A percentile compares a stretch with the other conserved stretches of the same genome.
Evolutionary conservation across 2,113 vertebrate genomes (phyloP).

Genomic region (Micronycteris hirsuta): DNA sequence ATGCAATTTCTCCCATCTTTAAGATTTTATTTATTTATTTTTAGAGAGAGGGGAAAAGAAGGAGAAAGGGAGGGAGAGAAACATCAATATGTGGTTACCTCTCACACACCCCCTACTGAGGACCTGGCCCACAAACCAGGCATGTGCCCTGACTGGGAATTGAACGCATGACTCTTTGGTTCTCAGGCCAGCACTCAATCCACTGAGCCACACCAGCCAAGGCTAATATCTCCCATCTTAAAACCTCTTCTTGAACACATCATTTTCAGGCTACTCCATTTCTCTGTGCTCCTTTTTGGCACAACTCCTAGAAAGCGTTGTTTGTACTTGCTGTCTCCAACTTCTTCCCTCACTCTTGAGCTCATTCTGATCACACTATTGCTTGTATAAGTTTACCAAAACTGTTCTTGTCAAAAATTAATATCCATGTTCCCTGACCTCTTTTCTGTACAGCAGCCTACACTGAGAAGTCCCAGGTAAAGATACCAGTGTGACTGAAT

Average conservation of each 20-base stretch:
- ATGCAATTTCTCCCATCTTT: neutral
- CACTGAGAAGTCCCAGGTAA: neutral
- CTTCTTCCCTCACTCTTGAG: neutral
- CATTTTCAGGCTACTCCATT: neutral
- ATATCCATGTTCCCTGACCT: neutral
- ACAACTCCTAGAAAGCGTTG: neutral
- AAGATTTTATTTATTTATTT: too few relatives aligned
- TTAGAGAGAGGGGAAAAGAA: too few relatives aligned
- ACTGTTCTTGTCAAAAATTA: slow-evolving; percentile 17
- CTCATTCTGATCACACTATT: neutral
- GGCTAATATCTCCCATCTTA: neutral
- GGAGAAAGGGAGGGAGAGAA: too few relatives aligned
- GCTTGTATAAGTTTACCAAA: neutral
- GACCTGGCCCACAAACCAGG: too few relatives aligned
- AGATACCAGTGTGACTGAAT: neutral
- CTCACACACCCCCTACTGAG: too few relatives aligned
- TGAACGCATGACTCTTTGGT: too few relatives aligned
- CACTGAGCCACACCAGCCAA: too few relatives aligned
- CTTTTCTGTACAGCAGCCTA: neutral
- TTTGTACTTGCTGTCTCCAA: neutral
- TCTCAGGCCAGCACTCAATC: too few relatives aligned
- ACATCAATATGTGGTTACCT: too few relatives aligned
- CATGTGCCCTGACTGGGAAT: too few relatives aligned
- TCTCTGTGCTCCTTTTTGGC: neutral
- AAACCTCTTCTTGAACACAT: neutral